Percentiles rank a stretch among this genome's conserved stretches.
Conservation (phyloP, 1,140 invertebrate genomes). For the Diuraphis noxia region DNA sequence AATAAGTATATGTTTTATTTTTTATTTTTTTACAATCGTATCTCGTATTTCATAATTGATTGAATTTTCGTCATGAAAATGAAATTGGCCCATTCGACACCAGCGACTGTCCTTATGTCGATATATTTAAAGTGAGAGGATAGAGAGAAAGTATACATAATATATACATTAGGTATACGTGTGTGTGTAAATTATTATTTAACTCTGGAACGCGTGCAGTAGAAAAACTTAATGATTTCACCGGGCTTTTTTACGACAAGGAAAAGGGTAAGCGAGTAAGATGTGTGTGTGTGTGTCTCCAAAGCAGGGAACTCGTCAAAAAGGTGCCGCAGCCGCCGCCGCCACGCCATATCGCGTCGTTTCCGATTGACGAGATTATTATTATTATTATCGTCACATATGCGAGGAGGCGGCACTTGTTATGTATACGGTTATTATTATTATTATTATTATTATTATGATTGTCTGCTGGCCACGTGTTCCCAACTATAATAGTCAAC, state of each 20-base stretch:
- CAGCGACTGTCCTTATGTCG: neutral
- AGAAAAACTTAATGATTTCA: neutral
- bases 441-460: slow-evolving; percentile 31
- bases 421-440: slow-evolving; percentile 3
- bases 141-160: too few relatives aligned
- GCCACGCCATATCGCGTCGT: slow-evolving; percentile 9
- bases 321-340: slow-evolving; percentile 27
- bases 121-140: too few relatives aligned
- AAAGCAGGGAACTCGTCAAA: neutral
- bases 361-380: slow-evolving; percentile 43
- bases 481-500: neutral
- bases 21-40: slow-evolving; percentile 11
- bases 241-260: slow-evolving; percentile 27
- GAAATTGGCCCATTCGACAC: neutral
- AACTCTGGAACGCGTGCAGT: neutral
- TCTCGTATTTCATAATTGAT: neutral
- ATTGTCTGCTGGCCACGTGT: slow-evolving; percentile 50
- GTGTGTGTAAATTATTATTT: neutral
- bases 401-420: slow-evolving; percentile 28
- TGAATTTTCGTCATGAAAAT: slow-evolving; percentile 10
- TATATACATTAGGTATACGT: too few relatives aligned
- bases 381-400: slow-evolving; percentile 47
- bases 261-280: slow-evolving; percentile 10
- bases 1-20: neutral
- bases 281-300: neutral